Base-by-base conservation (phyloP, 2,888 invertebrate genomes). In the Anoplius nigerrimus region DNA sequence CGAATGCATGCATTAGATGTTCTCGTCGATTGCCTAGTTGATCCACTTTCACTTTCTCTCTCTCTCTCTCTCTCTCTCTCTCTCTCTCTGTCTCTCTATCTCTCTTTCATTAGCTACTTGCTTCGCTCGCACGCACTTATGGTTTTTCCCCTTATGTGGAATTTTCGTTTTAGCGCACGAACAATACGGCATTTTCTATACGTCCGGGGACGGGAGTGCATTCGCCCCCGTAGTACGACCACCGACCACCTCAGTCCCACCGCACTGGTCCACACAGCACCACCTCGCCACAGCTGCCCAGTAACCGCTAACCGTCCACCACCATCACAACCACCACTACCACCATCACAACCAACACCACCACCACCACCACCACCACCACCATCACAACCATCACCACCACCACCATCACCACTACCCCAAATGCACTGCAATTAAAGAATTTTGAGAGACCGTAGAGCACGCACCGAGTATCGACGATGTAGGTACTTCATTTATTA, bases 191-290 rank as follows among this genome's bases (percentile, higher is more conserved):
- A 87, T 88, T 86, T 88, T 88, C 87, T 88, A 88, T 88, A 82
- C 88, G 81, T 87, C 89, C 86, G 87, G 88, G 78, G 88, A 87
- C 83, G 88, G 89, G 82, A 91, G 91, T 89, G 91, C 91, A 83
- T 91, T 92, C 88, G 91, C 91, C 83, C 91, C 91, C 79, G 91
- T 91, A 88, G 89, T 91, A 88, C 89, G 91, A 85, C 87, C 89
- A 85, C 87, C 89, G 87, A 89, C 89, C 82, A 88, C 88, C 87
- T 87, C 88, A 84, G 87, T 88, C 83, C 87, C 87, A 84, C 87
- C 89, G 87, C 89, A 87, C 91, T 92, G 90, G 90, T 90, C 89
- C 90, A 91, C 88, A 86, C 89, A 92, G 92, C 90, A 92, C 91
- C 86, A 88, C 83, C 88, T 88, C 83, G 89, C 92, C 91, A 90